These are phyloP conservation scores for Eucidaris tribuloides DNA, from an alignment of 35 echinoderm and acorn worm species.

Conservation along the genomic window DNA sequence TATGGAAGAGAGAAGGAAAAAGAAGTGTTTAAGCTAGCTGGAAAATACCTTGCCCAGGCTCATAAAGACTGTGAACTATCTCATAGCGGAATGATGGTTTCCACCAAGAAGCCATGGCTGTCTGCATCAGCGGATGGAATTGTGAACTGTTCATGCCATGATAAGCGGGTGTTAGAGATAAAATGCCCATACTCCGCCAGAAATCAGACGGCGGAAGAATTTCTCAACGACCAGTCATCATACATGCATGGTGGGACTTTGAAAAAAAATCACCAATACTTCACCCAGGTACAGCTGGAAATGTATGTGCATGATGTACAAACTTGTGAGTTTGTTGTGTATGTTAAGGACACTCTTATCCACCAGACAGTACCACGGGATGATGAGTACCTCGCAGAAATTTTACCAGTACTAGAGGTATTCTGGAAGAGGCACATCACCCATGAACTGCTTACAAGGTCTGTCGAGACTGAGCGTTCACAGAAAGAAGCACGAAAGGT, in stretches of 20 bases:
- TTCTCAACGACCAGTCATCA: background rate
- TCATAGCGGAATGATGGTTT: background rate
- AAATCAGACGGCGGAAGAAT: background rate
- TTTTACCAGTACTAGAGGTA: background rate
- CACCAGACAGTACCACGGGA: background rate
- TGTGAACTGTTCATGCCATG: background rate
- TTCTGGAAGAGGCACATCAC: background rate
- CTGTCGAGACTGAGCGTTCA: background rate
- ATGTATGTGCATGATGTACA: background rate
- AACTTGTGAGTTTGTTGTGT: background rate
- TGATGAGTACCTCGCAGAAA: background rate
- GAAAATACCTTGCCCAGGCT: background rate
- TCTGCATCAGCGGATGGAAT: background rate
- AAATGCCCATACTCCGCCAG: conserved; percentile 3
- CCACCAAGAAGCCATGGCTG: background rate
- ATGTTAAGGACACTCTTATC: background rate
- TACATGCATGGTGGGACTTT: background rate
- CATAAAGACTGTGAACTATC: background rate
- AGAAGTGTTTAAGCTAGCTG: background rate
- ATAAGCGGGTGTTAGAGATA: background rate
- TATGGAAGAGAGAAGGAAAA: background rate
- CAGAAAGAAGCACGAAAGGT: background rate
- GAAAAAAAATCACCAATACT: background rate
- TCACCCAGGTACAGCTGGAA: background rate
- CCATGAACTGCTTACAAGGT: background rate